phyloP scores from a whole-genome alignment of 1,140 invertebrate genomes.

The Druon quercuslanigerum region DNA sequence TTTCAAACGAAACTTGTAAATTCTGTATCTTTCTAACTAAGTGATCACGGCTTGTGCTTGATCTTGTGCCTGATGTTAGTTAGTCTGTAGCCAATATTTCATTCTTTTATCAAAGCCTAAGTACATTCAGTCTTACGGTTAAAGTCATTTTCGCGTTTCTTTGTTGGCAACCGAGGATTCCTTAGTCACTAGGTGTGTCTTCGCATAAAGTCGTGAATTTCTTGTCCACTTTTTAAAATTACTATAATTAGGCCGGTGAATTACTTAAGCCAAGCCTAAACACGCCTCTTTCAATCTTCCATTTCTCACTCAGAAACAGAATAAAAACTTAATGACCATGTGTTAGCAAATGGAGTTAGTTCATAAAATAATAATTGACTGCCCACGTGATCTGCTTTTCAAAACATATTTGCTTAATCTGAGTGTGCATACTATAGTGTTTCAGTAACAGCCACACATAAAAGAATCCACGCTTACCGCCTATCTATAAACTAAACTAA shows the following conservation, averaged over 20 bases:
- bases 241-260: not conserved
- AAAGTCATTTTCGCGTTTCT: not conserved
- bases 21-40: not conserved
- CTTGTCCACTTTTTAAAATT: conserved; percentile 11
- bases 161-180: not conserved
- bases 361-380: too few species aligned
- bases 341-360: too few species aligned
- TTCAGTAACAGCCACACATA: not conserved
- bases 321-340: too few species aligned
- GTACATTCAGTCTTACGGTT: not conserved
- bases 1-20: too few species aligned
- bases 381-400: too few species aligned
- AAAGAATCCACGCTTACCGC: not conserved
- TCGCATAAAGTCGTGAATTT: not conserved
- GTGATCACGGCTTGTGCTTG: not conserved
- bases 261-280: not conserved
- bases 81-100: not conserved
- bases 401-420: not conserved
- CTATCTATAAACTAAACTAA: too few species aligned
- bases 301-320: not conserved
- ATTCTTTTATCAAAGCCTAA: not conserved
- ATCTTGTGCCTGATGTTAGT: not conserved
- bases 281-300: not conserved
- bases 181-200: conserved; percentile 4
- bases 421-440: not conserved